phyloP scores from a whole-genome alignment of 64 coral and sea anemone genomes.

The Exaiptasia diaphana region DNA sequence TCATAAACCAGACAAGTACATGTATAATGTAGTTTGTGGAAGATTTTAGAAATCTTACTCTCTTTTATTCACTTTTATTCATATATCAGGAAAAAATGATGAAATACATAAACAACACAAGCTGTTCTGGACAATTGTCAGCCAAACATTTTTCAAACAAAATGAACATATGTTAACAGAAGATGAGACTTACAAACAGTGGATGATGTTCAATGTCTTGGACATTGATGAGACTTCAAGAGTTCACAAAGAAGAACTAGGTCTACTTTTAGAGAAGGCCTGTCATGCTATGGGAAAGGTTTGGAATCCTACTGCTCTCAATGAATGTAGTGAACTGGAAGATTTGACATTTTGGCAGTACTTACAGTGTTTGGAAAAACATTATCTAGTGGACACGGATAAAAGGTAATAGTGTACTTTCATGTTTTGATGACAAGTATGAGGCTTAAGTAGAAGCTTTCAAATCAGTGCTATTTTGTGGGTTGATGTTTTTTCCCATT shows the following conservation, averaged over 20 bases:
- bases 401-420: conserved; percentile 40
- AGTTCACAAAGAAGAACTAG: conserved; percentile 84
- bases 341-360: conserved; percentile 86
- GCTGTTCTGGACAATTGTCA: conserved; percentile 81
- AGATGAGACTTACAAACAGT: conserved; percentile 76
- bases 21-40: too few species aligned
- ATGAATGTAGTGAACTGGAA: conserved; percentile 51
- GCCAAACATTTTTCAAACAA: conserved; percentile 57
- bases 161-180: conserved; percentile 59
- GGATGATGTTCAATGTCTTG: conserved; percentile 83
- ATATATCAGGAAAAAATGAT: background rate
- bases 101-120: conserved; percentile 51
- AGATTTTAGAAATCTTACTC: too few species aligned
- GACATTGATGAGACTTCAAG: conserved; percentile 71
- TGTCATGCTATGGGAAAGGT: conserved; percentile 68
- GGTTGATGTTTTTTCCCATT: too few species aligned
- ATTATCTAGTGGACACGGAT: conserved; percentile 60
- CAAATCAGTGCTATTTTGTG: too few species aligned
- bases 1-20: too few species aligned
- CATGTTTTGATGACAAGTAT: background rate
- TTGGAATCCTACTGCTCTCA: conserved; percentile 62
- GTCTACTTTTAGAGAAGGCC: conserved; percentile 80
- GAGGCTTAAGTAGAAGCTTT: too few species aligned
- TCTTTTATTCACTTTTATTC: background rate
- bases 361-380: conserved; percentile 72